Percentiles rank a stretch among this genome's conserved stretches.
Conservation (phyloP, 2,113 vertebrate genomes). For the Benitochromis conjunctus region DNA sequence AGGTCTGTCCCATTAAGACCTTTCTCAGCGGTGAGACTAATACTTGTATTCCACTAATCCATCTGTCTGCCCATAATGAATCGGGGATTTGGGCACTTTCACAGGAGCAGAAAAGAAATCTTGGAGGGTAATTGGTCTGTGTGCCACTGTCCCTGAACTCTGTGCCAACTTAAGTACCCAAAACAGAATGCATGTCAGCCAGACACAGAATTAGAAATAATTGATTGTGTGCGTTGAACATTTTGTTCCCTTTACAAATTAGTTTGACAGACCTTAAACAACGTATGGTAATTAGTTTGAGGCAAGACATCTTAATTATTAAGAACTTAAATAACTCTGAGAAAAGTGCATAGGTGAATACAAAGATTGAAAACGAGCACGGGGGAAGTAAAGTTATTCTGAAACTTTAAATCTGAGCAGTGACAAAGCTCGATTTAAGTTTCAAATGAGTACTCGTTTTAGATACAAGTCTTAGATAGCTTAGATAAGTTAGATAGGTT, state of each 20-base stretch:
- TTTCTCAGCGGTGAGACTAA: conserved; percentile 78
- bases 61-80: conserved; percentile 53
- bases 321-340: conserved; percentile 17
- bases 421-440: background rate
- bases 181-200: conserved; percentile 6
- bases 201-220: conserved; percentile 37
- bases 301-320: conserved; percentile 47
- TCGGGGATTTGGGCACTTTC: conserved; percentile 57
- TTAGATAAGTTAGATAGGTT: background rate
- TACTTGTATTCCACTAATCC: conserved; percentile 41
- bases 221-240: conserved; percentile 33
- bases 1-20: conserved; percentile 50
- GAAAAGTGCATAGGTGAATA: conserved; percentile 29
- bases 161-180: conserved; percentile 3
- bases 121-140: conserved; percentile 64
- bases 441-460: background rate
- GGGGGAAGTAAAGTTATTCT: conserved; percentile 5
- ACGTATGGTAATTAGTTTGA: conserved; percentile 41
- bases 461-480: background rate
- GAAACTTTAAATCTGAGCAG: background rate
- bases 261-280: conserved; percentile 37
- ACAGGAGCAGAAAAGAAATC: conserved; percentile 41
- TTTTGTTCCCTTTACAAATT: conserved; percentile 22
- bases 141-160: conserved; percentile 35
- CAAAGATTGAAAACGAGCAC: background rate